phyloP scores from a whole-genome alignment of 2,113 vertebrate genomes.

The Lontra canadensis region DNA sequence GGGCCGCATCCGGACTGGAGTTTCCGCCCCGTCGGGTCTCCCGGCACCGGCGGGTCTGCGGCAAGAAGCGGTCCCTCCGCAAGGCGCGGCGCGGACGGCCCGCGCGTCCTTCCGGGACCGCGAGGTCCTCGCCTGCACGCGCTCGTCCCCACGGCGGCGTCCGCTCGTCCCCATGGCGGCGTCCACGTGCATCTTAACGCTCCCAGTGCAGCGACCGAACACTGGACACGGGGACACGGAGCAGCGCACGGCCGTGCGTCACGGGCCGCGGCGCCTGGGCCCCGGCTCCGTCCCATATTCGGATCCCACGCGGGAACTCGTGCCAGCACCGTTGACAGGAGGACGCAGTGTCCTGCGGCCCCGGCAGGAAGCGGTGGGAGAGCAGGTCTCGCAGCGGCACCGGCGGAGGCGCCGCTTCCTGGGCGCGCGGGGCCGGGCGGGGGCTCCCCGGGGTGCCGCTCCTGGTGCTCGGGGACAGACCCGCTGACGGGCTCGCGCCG shows the following conservation, averaged over 20 bases:
- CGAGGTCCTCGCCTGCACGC: fast-evolving
- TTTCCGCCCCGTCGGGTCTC: fast-evolving
- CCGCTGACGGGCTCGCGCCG: background rate
- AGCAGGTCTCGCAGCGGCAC: background rate
- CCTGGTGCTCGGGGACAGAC: background rate
- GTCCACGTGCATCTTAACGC: no score
- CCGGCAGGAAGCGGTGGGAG: fast-evolving
- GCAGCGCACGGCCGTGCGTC: background rate
- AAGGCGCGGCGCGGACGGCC: fast-evolving
- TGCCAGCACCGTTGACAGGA: fast-evolving
- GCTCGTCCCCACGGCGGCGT: no score
- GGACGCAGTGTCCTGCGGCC: background rate
- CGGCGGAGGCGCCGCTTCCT: no score
- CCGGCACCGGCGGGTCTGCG: fast-evolving
- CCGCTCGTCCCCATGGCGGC: no score
- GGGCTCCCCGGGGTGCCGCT: fast-evolving
- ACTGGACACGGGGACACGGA: background rate
- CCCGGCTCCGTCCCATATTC: fast-evolving
- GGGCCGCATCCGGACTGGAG: fast-evolving
- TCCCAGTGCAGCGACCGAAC: background rate
- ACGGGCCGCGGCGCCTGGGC: background rate
- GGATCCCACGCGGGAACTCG: fast-evolving
- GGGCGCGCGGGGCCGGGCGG: no score
- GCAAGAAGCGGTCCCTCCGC: background rate
- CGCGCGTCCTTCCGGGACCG: background rate